Evolutionary conservation across 1,140 invertebrate genomes (phyloP).

Genomic region (Orius insidiosus): DNA sequence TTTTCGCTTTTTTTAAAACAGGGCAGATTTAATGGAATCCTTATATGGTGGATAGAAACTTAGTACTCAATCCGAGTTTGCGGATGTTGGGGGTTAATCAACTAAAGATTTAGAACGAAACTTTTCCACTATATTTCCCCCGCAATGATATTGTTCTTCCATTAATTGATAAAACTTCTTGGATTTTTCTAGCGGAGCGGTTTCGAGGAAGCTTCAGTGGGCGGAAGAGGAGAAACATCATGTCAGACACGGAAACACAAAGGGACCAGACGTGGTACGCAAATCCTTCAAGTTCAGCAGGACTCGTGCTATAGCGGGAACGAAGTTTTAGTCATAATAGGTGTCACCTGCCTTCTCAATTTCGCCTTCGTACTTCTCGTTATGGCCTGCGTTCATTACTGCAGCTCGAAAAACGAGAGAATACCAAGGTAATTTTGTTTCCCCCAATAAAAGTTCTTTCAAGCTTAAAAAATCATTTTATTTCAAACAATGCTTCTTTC

Average conservation of each 20-base stretch:
- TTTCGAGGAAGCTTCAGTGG: not conserved
- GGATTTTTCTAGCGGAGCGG: not conserved
- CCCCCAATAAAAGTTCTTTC: not conserved
- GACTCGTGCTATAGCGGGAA: conserved; percentile 15
- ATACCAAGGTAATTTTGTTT: conserved; percentile 13
- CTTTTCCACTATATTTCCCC: not conserved
- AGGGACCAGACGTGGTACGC: not conserved
- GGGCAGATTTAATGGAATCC: too few species aligned
- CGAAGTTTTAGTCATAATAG: conserved; percentile 23
- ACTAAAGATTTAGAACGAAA: not conserved
- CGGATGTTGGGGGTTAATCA: too few species aligned
- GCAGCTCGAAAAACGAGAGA: conserved; percentile 13
- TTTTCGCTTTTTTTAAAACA: too few species aligned
- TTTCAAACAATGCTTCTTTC: not conserved
- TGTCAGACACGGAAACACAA: conserved; percentile 6
- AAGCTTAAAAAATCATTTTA: not conserved
- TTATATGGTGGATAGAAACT: too few species aligned
- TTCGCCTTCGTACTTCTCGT: conserved; percentile 23
- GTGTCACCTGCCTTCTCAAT: conserved; percentile 22
- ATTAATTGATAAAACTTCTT: not conserved
- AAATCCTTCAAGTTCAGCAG: not conserved
- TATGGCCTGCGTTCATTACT: conserved; percentile 22
- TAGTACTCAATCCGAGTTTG: too few species aligned
- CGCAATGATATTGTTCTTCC: not conserved
- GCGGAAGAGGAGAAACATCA: conserved; percentile 4